Percentiles rank a stretch among this genome's conserved stretches.
Evolutionary conservation across 2,797 vertebrate genomes (phyloP).

Genomic region (Cyprinella venusta): DNA sequence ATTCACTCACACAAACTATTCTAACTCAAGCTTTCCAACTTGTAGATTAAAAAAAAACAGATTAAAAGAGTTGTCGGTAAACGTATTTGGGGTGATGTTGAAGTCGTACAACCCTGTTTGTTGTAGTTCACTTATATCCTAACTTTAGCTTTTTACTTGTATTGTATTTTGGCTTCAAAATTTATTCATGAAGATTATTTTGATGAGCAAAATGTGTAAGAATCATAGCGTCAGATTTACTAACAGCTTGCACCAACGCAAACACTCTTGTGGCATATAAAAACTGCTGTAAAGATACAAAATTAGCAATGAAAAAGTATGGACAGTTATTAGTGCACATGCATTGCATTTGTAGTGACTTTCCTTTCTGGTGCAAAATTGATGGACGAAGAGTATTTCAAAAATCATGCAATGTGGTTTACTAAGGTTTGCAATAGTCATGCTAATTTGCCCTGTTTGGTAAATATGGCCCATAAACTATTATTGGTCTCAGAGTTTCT

Average conservation of each 20-base stretch:
- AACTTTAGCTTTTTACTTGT: no score
- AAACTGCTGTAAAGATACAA: background rate
- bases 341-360: background rate
- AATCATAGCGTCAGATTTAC: no score
- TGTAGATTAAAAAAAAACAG: no score
- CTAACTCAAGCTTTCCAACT: background rate
- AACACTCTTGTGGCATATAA: no score
- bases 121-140: no score
- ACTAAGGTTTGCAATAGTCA: background rate
- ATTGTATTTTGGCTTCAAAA: background rate
- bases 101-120: no score
- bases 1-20: background rate
- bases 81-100: no score
- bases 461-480: background rate
- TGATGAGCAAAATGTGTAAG: background rate
- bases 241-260: no score
- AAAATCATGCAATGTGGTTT: background rate
- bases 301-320: background rate
- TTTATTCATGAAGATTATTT: background rate
- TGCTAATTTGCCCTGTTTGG: background rate
- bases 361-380: background rate
- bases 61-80: background rate
- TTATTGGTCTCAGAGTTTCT: background rate
- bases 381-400: background rate
- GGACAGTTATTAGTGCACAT: background rate